Conservation (phyloP, 2,797 vertebrate species). For the Gallinago nigripennis region DNA sequence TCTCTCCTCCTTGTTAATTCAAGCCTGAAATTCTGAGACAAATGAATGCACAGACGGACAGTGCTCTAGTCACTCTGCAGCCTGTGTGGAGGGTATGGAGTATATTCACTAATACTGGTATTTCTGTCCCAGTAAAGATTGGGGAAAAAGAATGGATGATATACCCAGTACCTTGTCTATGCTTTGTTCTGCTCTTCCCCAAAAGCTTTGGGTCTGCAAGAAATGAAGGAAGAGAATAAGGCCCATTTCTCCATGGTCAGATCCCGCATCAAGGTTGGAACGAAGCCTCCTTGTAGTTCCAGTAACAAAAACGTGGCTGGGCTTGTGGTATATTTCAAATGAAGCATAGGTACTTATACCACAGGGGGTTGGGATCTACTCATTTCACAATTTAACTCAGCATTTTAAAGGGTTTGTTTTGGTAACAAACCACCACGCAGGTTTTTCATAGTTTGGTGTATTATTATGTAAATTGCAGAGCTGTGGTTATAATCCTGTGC, state of each 20-base stretch:
- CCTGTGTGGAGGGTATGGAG: neutral
- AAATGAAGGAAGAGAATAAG: neutral
- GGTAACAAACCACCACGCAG: conserved; percentile 5
- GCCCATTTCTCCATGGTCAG: neutral
- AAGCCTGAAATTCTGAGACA: neutral
- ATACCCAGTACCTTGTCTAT: neutral
- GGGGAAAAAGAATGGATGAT: neutral
- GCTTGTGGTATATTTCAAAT: neutral
- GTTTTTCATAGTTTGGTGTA: conserved; percentile 39
- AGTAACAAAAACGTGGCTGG: neutral
- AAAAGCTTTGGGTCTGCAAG: neutral
- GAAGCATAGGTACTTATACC: neutral
- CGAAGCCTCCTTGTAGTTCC: neutral
- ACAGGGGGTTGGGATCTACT: neutral
- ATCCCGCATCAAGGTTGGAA: neutral
- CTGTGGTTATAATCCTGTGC: conserved; percentile 53
- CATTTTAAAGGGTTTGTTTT: conserved; percentile 41
- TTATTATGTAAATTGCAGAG: conserved; percentile 62
- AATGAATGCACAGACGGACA: neutral
- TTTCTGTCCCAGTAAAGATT: neutral
- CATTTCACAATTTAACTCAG: neutral
- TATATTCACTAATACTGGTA: neutral
- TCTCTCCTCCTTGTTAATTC: neutral
- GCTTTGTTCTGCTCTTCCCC: neutral
- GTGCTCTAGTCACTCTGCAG: neutral